Evolutionary conservation across 2,888 invertebrate species (phyloP).

Genomic region (Pseudococcus jackbeardsleyi): DNA sequence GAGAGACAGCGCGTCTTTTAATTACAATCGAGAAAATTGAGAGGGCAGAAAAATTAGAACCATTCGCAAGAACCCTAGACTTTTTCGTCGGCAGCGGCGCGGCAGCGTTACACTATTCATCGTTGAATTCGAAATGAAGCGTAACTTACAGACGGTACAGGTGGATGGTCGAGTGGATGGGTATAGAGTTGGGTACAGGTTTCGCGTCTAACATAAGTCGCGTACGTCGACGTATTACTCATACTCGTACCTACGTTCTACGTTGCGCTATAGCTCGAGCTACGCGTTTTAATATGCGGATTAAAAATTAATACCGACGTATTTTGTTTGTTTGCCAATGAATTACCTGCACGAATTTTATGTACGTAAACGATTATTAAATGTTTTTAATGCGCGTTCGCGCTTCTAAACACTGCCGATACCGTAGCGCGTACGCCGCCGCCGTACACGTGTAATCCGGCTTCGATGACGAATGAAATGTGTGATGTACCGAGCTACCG

Average conservation of each 20-base stretch:
- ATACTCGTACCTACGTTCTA: background rate
- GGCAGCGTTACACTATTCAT: background rate
- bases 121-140: background rate
- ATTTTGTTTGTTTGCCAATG: constrained; percentile 24
- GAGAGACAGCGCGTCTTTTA: background rate
- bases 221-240: background rate
- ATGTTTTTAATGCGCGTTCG: background rate
- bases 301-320: constrained; percentile 17
- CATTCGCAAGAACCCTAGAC: background rate
- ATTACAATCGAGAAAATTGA: background rate
- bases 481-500: background rate
- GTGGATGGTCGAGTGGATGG: too few species aligned
- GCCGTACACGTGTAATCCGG: background rate
- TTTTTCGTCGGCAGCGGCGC: background rate
- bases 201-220: background rate
- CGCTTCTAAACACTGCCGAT: background rate
- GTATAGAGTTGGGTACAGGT: background rate
- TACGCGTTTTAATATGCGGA: constrained; percentile 20
- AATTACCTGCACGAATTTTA: background rate
- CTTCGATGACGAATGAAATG: constrained; percentile 10
- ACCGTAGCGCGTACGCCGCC: too few species aligned
- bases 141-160: too few species aligned
- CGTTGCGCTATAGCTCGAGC: too few species aligned
- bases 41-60: background rate
- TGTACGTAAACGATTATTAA: constrained; percentile 14